Evolutionary conservation across 2,113 vertebrate genomes (phyloP), one percentile per base, ranked within the genome.

Genomic region (Rallus limicola): DNA sequence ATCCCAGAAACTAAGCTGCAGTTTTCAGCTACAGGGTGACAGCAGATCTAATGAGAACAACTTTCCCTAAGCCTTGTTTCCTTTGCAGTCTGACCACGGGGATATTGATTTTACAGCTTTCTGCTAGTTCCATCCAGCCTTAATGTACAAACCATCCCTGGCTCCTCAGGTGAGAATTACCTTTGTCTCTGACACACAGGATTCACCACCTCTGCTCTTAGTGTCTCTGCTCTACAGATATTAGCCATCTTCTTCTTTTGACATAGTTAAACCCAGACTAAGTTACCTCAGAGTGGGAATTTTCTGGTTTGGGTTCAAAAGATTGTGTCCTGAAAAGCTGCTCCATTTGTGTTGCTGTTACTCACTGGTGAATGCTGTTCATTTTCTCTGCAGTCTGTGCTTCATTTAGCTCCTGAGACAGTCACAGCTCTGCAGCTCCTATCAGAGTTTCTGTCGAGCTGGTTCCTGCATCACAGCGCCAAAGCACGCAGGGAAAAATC

Each of bases 11-110:
- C 36, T 29, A 77, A 96, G 68, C 29, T 0, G 0, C 60, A 28
- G 11, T 62, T 83, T 80, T 40, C n/a, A 65, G 3, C 58, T 84
- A 36, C 16, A 60, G 62, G n/a, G 48, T 82, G 56, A 52, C 34
- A 76, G 58, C 46, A 76, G 55, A 46, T 38, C 17, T 82, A 52
- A 68, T 42, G 34, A 26, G 46, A 69, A 2, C 11, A 58, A 16
- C 19, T 70, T 44, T 65, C 44, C 3, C 24, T 25, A 64, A 87
- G 59, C 33, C 62, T 55, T n/a, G 16, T 38, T 90, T 82, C 38
- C 25, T 53, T 60, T 2, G 0, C 48, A 34, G 34, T 46, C 53
- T 56, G 6, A 44, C 55, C 24, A 4, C 1, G 2, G 16, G 40
- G 16, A 56, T 65, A 16, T 6, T 68, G 77, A 64, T 77, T 88